A percentile compares a stretch with the other conserved stretches of the same genome.
These are phyloP conservation scores for Drosophila kanekoi DNA, from an alignment of 2,888 invertebrate species.

Conservation along the genomic window DNA sequence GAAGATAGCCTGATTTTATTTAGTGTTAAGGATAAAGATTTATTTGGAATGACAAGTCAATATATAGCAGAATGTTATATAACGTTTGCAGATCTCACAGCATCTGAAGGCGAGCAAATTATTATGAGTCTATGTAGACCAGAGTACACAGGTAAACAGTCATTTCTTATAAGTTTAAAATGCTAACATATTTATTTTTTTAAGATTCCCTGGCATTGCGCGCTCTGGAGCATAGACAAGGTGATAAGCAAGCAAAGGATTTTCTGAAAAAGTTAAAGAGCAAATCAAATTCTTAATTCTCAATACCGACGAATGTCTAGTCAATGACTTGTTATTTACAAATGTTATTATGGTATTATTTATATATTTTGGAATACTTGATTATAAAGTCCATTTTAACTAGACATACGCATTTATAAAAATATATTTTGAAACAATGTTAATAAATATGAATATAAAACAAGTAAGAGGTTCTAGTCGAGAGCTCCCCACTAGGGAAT, in stretches of 20 bases:
- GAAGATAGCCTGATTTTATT: conserved; percentile 92
- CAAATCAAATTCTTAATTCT: conserved; percentile 85
- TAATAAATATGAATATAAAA: conserved; percentile 3
- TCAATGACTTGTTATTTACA: conserved; percentile 29
- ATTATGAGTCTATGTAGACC: conserved; percentile 90
- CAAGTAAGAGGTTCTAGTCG: no score
- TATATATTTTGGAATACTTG: conserved; percentile 28
- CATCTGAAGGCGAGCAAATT: conserved; percentile 89
- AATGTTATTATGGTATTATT: conserved; percentile 33
- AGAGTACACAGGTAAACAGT: conserved; percentile 87
- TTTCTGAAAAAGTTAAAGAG: conserved; percentile 93
- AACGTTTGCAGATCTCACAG: conserved; percentile 91
- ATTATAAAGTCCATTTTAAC: conserved; percentile 19
- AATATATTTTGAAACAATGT: not conserved
- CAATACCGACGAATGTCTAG: conserved; percentile 1
- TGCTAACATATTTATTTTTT: conserved; percentile 14
- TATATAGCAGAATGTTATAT: conserved; percentile 98
- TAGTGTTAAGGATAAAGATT: conserved; percentile 98
- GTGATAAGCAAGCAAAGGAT: conserved; percentile 95
- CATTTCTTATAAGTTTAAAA: not conserved
- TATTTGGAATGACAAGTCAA: conserved; percentile 95
- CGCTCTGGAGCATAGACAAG: conserved; percentile 92
- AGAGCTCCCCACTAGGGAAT: no score
- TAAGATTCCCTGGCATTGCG: conserved; percentile 84
- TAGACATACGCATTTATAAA: conserved; percentile 34